Evolutionary conservation across 2,888 invertebrate genomes (phyloP), one percentile per base, ranked within the genome.

Genomic region (Brenthis hecate): DNA sequence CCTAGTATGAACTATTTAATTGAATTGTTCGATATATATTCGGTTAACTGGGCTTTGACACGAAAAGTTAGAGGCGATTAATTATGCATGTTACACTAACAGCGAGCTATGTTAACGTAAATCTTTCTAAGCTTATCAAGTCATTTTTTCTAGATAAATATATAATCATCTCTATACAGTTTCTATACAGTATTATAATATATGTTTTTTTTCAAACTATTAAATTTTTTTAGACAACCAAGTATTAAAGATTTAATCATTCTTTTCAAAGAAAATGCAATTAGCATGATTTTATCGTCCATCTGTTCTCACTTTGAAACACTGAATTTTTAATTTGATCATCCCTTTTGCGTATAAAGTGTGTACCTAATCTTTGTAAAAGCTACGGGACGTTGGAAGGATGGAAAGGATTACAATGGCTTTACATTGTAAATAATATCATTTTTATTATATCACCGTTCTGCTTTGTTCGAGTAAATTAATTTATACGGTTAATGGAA

Each of bases 241-340:
- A 23, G 14, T 14, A 53, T n/a, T 55, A 51, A 56, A 43, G 56
- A 56, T 19, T 67, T 55, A 51, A 67, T 51, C 62, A 28, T 62
- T 56, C 43, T 67, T 56, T 67, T 50, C 61, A 62, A 48, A 67
- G 61, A 56, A 32, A 67, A 67, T 67, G 62, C 56, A 66, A 66
- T 61, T 61, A 62, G 55, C 19, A 36, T 50, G 43, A 48, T 56
- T 62, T 56, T 66, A 61, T 61, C 66, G 50, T 61, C 36, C 61
- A 36, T 50, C 66, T 56, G 66, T 62, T 66, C 66, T 61, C 61
- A 61, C 36, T 66, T 56, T 66, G 61, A 66, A 66, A 23, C 56
- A 54, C 50, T 66, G 56, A 61, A 67, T 62, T 62, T 62, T 67
- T 67, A 56, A 67, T 67, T 67, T 28, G 50, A 62, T n/a, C 36